Evolutionary conservation across 2,797 vertebrate species (phyloP).

Genomic region (Chromobotia macracanthus): DNA sequence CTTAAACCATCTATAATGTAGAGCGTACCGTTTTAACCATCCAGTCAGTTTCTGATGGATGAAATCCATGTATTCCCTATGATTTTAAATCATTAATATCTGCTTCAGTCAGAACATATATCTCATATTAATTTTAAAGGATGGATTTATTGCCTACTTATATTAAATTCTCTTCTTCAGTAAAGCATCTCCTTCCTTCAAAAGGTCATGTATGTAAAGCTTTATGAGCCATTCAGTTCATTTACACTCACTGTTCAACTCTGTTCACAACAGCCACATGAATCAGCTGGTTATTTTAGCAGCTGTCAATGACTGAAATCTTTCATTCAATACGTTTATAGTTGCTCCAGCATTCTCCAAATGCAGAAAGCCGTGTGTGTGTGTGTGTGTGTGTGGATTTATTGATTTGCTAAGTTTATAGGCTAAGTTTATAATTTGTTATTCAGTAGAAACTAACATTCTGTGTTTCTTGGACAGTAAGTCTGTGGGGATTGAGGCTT

Average conservation of each 20-base stretch:
- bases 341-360: neutral
- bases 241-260: constrained; percentile 28
- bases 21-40: too few species aligned
- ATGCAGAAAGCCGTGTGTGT: neutral
- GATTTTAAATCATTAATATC: too few species aligned
- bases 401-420: constrained; percentile 16
- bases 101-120: too few species aligned
- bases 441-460: neutral
- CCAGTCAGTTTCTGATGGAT: too few species aligned
- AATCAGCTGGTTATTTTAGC: neutral
- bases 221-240: constrained; percentile 45
- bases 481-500: neutral
- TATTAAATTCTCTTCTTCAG: constrained; percentile 23
- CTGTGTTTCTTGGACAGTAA: neutral
- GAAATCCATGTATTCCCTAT: too few species aligned
- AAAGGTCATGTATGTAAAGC: constrained; percentile 43
- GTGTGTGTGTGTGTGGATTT: neutral
- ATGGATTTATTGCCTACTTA: neutral
- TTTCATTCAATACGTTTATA: neutral
- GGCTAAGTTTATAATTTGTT: neutral
- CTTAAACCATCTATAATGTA: too few species aligned
- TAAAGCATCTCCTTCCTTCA: constrained; percentile 30
- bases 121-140: too few species aligned
- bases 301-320: constrained; percentile 29
- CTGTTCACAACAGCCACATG: constrained; percentile 26